A percentile compares a stretch with the other conserved stretches of the same genome.
These are phyloP conservation scores for Drosophila pseudotakahashii DNA, from an alignment of 2,888 invertebrate genomes.

Conservation along the genomic window DNA sequence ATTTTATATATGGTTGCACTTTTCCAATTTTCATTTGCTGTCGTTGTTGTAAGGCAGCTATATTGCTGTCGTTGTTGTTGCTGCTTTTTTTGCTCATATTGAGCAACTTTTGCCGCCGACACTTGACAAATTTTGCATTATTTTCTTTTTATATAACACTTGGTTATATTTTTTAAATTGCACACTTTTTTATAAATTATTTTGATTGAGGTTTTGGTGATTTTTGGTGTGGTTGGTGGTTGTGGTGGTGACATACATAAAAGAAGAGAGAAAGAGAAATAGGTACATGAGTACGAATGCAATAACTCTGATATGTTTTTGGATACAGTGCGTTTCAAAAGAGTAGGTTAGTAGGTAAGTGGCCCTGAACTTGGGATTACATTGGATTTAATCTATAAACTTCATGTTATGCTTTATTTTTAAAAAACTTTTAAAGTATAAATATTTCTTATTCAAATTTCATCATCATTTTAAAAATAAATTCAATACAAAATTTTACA, in stretches of 20 bases:
- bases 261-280: conserved; percentile 59
- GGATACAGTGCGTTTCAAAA: conserved; percentile 20
- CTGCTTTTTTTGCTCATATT: conserved; percentile 57
- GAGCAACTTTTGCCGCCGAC: conserved; percentile 49
- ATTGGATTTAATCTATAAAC: no score
- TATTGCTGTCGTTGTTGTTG: conserved; percentile 28
- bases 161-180: conserved; percentile 32
- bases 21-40: conserved; percentile 17
- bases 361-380: no score
- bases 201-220: conserved; percentile 28
- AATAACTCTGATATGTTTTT: conserved; percentile 22
- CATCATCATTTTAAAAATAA: no score
- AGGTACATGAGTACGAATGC: conserved; percentile 53
- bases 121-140: conserved; percentile 32
- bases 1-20: conserved; percentile 37
- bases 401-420: no score
- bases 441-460: no score
- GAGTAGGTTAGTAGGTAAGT: neutral
- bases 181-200: conserved; percentile 29
- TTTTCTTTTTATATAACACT: conserved; percentile 37
- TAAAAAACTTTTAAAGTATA: no score
- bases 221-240: conserved; percentile 31
- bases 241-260: conserved; percentile 50
- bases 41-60: conserved; percentile 17
- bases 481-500: no score